Conservation (phyloP, 2,113 vertebrate genomes). For the Falcunculus frontatus region DNA sequence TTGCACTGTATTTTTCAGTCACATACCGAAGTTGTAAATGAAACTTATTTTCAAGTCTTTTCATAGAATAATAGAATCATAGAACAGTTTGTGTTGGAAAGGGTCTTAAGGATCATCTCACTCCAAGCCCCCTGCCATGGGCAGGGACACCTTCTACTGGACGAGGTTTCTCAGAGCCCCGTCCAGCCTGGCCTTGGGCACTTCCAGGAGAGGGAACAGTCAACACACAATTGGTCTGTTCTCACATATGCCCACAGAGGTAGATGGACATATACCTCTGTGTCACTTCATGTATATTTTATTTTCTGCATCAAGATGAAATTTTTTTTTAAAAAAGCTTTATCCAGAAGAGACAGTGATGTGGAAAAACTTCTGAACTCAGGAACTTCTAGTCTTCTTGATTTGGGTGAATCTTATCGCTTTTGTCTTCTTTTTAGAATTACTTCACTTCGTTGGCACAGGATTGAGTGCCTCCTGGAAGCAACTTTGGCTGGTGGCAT, state of each 20-base stretch:
- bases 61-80: neutral
- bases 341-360: neutral
- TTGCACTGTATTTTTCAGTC: neutral
- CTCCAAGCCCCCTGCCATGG: neutral
- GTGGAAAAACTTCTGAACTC: neutral
- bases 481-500: neutral
- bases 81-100: neutral
- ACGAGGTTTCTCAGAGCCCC: neutral
- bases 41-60: slow-evolving; percentile 19
- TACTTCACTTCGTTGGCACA: neutral
- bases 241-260: neutral
- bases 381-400: neutral
- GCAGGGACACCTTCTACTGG: neutral
- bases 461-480: neutral
- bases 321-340: too few relatives aligned
- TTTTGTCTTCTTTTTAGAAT: neutral
- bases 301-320: neutral
- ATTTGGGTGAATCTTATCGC: fast-evolving
- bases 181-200: neutral
- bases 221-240: neutral
- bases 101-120: neutral
- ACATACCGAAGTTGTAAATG: neutral
- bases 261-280: fast-evolving
- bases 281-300: neutral
- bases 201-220: neutral